Evolutionary conservation across 2,888 invertebrate genomes (phyloP).

Genomic region (Leptinotarsa rubiginosa): DNA sequence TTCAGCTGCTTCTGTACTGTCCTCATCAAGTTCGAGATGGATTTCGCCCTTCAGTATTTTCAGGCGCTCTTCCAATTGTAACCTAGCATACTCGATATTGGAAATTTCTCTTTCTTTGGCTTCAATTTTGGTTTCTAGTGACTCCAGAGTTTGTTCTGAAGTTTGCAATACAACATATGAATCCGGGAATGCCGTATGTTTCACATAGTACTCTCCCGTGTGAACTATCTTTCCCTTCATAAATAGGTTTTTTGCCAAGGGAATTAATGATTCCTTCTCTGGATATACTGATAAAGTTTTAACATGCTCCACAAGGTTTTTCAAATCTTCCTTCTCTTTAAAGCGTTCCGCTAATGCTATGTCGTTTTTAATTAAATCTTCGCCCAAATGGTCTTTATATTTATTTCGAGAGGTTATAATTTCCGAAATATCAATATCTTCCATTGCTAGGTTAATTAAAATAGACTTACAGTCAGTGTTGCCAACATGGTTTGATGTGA

Average conservation of each 20-base stretch:
- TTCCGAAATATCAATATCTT: constrained; percentile 42
- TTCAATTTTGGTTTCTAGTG: constrained; percentile 48
- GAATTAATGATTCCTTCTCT: constrained; percentile 55
- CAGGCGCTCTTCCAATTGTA: constrained; percentile 54
- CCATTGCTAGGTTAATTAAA: background rate
- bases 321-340: constrained; percentile 46
- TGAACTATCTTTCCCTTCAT: constrained; percentile 57
- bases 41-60: constrained; percentile 49
- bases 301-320: constrained; percentile 49
- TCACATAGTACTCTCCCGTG: constrained; percentile 57
- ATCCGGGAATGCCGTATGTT: constrained; percentile 51
- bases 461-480: too few species aligned
- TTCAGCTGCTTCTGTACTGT: constrained; percentile 28
- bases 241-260: constrained; percentile 59
- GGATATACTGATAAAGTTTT: constrained; percentile 51
- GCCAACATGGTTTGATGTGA: too few species aligned
- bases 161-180: constrained; percentile 53
- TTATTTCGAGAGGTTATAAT: constrained; percentile 46
- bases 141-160: constrained; percentile 50
- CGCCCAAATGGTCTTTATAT: constrained; percentile 50
- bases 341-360: constrained; percentile 39
- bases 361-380: constrained; percentile 50
- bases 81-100: constrained; percentile 47
- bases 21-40: too few species aligned
- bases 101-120: constrained; percentile 47